Conservation (phyloP, 2,888 invertebrate species). For the Pollenia amentaria region DNA sequence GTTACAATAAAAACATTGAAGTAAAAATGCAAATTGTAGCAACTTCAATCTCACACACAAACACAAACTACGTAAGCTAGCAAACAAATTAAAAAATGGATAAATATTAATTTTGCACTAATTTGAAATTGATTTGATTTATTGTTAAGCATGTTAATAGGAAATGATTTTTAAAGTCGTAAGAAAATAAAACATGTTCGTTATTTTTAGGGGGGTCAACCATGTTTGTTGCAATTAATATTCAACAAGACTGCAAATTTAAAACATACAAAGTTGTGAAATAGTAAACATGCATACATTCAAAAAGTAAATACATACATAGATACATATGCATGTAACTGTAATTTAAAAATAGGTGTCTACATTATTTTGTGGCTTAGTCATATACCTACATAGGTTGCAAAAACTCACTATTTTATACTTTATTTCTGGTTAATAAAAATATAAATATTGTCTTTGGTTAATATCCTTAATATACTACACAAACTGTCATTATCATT, state of each 20-base stretch:
- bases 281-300: no score
- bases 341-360: no score
- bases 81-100: background rate
- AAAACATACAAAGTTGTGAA: background rate
- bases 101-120: constrained; percentile 15
- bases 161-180: constrained; percentile 11
- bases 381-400: no score
- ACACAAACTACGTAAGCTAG: background rate
- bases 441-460: no score
- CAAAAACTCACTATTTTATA: no score
- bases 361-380: no score
- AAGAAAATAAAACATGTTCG: background rate
- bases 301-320: no score
- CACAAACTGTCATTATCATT: no score
- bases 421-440: no score
- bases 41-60: constrained; percentile 31
- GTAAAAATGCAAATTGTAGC: constrained; percentile 30
- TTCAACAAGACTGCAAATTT: background rate
- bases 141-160: constrained; percentile 4
- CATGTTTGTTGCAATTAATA: background rate
- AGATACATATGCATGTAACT: no score
- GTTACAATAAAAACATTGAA: constrained; percentile 35
- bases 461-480: no score
- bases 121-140: constrained; percentile 30
- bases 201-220: constrained; percentile 6